phyloP scores from a whole-genome alignment of 2,797 vertebrate genomes.

The Eptatretus atami region DNA sequence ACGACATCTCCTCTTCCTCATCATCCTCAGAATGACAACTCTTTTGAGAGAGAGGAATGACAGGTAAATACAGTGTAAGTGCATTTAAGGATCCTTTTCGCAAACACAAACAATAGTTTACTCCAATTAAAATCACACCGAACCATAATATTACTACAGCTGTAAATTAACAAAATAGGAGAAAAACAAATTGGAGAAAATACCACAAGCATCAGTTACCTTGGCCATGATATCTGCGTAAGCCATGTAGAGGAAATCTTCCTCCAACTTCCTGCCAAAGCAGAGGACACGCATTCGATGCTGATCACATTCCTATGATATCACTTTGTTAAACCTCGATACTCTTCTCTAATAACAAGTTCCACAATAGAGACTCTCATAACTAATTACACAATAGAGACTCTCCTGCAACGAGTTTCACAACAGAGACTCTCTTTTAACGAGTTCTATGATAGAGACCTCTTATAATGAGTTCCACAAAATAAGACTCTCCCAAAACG shows the following conservation, averaged over 20 bases:
- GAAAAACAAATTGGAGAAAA: slow-evolving; percentile 2
- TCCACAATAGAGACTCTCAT: too few species aligned
- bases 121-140: background rate
- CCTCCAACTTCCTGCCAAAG: slow-evolving; percentile 35
- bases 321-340: too few species aligned
- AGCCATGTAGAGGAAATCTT: slow-evolving; percentile 63
- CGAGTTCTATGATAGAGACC: too few species aligned
- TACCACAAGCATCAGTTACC: slow-evolving; percentile 16
- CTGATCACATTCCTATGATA: too few species aligned
- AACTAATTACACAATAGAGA: too few species aligned
- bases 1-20: slow-evolving; percentile 32
- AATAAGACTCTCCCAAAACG: too few species aligned
- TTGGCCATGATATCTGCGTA: slow-evolving; percentile 92
- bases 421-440: too few species aligned
- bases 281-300: too few species aligned
- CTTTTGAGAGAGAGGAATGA: slow-evolving; percentile 14
- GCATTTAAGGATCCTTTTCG: background rate
- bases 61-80: background rate
- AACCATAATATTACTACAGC: background rate
- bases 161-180: background rate
- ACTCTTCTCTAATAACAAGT: too few species aligned
- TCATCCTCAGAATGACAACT: slow-evolving; percentile 58
- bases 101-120: background rate
- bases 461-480: too few species aligned
- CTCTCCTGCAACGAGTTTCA: too few species aligned